Evolutionary conservation across 2,797 vertebrate genomes (phyloP).

Genomic region (Dipus sagitta): DNA sequence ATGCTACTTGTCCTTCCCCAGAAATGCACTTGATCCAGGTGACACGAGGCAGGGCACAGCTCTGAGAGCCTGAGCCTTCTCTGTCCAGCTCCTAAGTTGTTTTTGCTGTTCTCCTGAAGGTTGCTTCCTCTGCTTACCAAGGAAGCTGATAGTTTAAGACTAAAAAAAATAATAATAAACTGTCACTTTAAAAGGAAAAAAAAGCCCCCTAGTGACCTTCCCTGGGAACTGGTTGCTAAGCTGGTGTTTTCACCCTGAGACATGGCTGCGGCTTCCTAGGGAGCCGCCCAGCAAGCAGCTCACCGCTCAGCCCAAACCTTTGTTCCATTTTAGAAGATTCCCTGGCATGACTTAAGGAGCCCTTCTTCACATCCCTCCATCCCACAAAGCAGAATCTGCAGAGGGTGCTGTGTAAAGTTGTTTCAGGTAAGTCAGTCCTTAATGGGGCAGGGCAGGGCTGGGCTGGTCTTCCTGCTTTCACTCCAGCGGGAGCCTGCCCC

Average conservation of each 20-base stretch:
- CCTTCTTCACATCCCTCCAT: slow-evolving; percentile 10
- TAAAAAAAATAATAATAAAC: slow-evolving; percentile 35
- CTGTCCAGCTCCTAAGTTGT: neutral
- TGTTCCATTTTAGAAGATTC: neutral
- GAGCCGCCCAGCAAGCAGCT: neutral
- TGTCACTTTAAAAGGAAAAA: slow-evolving; percentile 84
- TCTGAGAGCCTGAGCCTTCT: neutral
- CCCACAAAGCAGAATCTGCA: slow-evolving; percentile 49
- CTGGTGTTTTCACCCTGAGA: slow-evolving; percentile 52
- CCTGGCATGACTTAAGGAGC: fast-evolving
- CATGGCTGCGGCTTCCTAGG: slow-evolving; percentile 33
- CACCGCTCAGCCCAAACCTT: slow-evolving; percentile 53
- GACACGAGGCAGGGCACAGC: fast-evolving
- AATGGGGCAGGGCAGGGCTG: neutral
- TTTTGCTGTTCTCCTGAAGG: neutral
- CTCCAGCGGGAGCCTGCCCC: neutral
- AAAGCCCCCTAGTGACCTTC: slow-evolving; percentile 1
- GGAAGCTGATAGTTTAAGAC: neutral
- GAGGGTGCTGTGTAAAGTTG: slow-evolving; percentile 8
- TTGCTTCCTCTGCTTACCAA: neutral
- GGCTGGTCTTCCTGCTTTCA: neutral
- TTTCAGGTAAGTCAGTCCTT: slow-evolving; percentile 49
- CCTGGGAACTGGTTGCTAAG: slow-evolving; percentile 83
- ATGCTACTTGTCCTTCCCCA: neutral
- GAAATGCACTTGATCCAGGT: neutral